Percentiles rank a stretch among this genome's conserved stretches.
Evolutionary conservation across 2,113 vertebrate genomes (phyloP).

Genomic region (Loxodonta africana): DNA sequence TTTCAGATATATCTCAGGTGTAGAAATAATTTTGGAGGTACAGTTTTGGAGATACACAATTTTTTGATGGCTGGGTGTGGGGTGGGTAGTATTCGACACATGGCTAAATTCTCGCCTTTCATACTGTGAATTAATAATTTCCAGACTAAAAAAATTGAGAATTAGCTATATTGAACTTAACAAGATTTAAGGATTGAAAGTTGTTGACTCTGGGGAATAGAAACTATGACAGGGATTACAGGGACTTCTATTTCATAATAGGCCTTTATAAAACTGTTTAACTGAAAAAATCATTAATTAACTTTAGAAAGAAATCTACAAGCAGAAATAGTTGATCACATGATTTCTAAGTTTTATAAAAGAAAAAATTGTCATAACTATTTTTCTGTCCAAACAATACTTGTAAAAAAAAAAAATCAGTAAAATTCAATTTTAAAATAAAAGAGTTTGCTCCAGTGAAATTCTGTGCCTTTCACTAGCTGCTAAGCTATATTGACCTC

Average conservation of each 20-base stretch:
- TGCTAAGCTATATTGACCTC: conserved; percentile 50
- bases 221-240: not conserved
- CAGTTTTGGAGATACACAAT: not conserved
- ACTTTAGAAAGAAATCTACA: not conserved
- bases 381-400: conserved; percentile 11
- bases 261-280: not conserved
- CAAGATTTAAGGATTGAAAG: not conserved
- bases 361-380: not conserved
- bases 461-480: not conserved
- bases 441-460: conserved; percentile 39
- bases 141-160: not conserved
- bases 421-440: conserved; percentile 56
- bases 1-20: not conserved
- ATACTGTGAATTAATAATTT: not conserved
- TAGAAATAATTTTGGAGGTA: conserved; percentile 10
- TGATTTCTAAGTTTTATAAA: conserved; percentile 31
- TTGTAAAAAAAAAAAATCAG: not conserved
- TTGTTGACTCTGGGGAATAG: not conserved
- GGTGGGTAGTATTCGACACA: not conserved
- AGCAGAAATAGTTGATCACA: conserved; percentile 6
- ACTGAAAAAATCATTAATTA: not conserved
- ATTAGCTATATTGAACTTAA: not conserved
- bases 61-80: not conserved
- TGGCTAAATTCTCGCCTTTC: not conserved
- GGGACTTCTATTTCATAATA: not conserved